phyloP scores from a whole-genome alignment of 2,113 vertebrate species.

The Rhinolophus ferrumequinum region DNA sequence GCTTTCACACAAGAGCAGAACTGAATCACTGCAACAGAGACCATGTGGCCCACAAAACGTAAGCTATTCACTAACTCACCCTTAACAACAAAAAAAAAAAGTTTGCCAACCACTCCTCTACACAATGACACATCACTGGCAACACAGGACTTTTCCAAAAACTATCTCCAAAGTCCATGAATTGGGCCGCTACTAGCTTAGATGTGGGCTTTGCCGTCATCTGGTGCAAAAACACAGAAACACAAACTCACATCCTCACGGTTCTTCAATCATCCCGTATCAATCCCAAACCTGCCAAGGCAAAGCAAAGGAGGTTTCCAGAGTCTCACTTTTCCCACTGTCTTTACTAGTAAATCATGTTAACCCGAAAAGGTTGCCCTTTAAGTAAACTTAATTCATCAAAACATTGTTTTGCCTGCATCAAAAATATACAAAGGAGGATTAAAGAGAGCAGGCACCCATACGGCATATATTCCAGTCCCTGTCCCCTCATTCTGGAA shows the following conservation, averaged over 20 bases:
- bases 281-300: neutral
- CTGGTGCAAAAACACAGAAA: neutral
- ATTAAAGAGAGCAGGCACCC: neutral
- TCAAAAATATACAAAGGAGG: neutral
- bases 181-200: neutral
- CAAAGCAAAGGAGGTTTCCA: neutral
- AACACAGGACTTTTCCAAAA: slow-evolving; percentile 27
- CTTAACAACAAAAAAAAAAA: neutral
- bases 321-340: neutral
- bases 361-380: neutral
- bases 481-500: neutral
- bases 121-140: neutral
- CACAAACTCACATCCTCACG: neutral
- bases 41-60: neutral
- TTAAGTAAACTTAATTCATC: neutral
- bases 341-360: neutral
- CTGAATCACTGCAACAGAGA: neutral
- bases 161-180: neutral
- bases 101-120: neutral
- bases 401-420: neutral
- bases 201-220: neutral
- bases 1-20: neutral
- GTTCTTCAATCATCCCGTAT: neutral
- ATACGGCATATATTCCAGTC: neutral
- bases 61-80: slow-evolving; percentile 29